Base-by-base conservation (phyloP, 2,797 vertebrate species). In the Ctenopoma kingsleyae region DNA sequence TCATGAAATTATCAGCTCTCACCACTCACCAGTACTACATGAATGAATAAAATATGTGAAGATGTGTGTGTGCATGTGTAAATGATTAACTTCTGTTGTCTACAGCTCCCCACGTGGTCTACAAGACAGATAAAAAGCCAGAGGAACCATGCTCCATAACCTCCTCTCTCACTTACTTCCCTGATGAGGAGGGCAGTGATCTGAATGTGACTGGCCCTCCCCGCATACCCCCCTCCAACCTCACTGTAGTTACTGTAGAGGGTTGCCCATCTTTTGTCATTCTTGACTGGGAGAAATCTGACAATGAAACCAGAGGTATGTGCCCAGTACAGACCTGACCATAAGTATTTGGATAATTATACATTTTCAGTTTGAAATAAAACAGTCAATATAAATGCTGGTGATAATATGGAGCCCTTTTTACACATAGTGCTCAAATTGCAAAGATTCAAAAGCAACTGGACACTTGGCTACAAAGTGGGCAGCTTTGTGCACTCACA, bases 211-310 rank as follows among this genome's bases (percentile, higher is more conserved):
- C 94, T 3, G 92, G 76, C 48, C 94, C 96, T 47, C 98, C 98
- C 0, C 94, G 94, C 48, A 83, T 91, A 17, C 95, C 97, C 12
- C 98, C 97, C 12, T 95, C 96, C 53, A 99, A 99, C 76, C 90
- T 99, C 81, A 99, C 98, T 0, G 96, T 99, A 86, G 94, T 99
- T 43, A 98, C 98, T 0, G 98, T 99, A 55, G 98, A 99, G 65
- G 98, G 98, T 8, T 99, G 98, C 68, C 92, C 98, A 0, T 97
- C 97, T 1, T 99, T 99, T 0, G 92, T 99, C 85, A 97, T 99
- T 78, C 57, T 99, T 20, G 96, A 97, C 86, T 99, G 98, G 98
- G 88, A 97, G 47, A 96, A 96, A 71, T 86, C 95, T 10, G 92
- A 96, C 76, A 99, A 99, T 44, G 97, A 98, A 74, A 97, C 97